Evolutionary conservation across 2,113 vertebrate genomes (phyloP), one percentile per base, ranked within the genome.

Genomic region (Chaetops frenatus): DNA sequence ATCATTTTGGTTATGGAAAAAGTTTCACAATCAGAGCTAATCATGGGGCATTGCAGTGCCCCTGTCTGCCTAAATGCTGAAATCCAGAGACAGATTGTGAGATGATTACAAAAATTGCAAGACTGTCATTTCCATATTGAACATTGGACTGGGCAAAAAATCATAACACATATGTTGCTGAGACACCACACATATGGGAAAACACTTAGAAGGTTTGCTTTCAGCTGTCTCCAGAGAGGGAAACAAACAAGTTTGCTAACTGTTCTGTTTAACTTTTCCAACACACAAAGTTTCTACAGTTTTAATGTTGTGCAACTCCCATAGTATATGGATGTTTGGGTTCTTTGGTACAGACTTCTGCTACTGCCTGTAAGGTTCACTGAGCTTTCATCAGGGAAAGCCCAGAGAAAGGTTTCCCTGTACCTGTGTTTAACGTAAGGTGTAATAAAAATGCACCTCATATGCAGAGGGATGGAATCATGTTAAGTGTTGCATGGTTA

Each of bases 21-120:
- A 78, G 85, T 96, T 97, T 97, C 92, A 97, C 96, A 97, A 94
- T 98, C 96, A 96, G 92, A 96, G 93, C 91, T 95, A 97, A 97
- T 96, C 96, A 95, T 23, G 58, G 77, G 86, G 65, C 88, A 94
- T 97, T 97, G 89, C 81, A 2, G 73, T 67, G 51, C 65, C 66
- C 93, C 96, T 80, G 86, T 88, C 92, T 94, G 85, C 90, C 94
- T 96, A 97, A 97, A 96, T 95, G 85, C 94, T 88, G 94, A 97
- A 80, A 97, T 96, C 82, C 61, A 60, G 92, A 94, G 74, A 81
- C 4, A 88, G 96, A 95, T 82, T 96, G 86, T 93, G 96, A 94
- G 93, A 95, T 97, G 96, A 97, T 97, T 97, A 95, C 96, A 92
- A 88, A 96, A 97, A 96, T 89, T 89, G 88, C 85, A 94, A 95